Evolutionary conservation across 2,797 vertebrate genomes (phyloP).

Genomic region (Diglossa cyanea): DNA sequence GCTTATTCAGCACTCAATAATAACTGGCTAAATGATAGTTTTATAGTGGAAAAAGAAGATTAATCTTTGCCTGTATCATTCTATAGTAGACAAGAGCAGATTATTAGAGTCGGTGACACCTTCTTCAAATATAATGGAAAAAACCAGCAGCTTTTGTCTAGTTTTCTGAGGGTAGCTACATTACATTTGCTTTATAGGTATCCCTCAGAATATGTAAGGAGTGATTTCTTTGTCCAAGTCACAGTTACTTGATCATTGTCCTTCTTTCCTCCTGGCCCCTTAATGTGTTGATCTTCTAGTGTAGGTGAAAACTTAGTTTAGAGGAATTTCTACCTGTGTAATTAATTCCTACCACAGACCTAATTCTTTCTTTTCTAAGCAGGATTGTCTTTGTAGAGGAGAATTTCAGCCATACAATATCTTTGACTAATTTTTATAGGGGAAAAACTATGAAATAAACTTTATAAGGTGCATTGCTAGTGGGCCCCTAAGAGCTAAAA

Average conservation of each 20-base stretch:
- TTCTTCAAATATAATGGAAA: neutral
- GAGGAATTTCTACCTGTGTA: neutral
- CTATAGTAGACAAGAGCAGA: neutral
- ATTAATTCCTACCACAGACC: neutral
- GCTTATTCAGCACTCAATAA: conserved; percentile 1
- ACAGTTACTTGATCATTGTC: neutral
- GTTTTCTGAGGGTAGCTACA: neutral
- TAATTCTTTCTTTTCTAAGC: neutral
- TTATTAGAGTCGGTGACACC: neutral
- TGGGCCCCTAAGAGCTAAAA: neutral
- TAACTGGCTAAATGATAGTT: neutral
- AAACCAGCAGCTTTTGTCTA: neutral
- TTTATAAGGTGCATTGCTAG: neutral
- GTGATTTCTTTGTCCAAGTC: neutral
- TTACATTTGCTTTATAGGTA: neutral
- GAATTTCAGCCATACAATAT: neutral
- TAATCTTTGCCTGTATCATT: neutral
- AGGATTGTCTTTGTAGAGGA: neutral
- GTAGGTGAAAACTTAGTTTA: neutral
- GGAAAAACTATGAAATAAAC: neutral
- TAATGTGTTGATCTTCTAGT: neutral
- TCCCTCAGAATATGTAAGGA: neutral
- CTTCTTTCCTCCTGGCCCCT: neutral
- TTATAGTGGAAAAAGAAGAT: neutral
- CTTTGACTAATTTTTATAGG: neutral